A percentile compares a stretch with the other conserved stretches of the same genome.
Evolutionary conservation across 1,140 invertebrate genomes (phyloP).

Genomic region (Drosophila nigromelanica): DNA sequence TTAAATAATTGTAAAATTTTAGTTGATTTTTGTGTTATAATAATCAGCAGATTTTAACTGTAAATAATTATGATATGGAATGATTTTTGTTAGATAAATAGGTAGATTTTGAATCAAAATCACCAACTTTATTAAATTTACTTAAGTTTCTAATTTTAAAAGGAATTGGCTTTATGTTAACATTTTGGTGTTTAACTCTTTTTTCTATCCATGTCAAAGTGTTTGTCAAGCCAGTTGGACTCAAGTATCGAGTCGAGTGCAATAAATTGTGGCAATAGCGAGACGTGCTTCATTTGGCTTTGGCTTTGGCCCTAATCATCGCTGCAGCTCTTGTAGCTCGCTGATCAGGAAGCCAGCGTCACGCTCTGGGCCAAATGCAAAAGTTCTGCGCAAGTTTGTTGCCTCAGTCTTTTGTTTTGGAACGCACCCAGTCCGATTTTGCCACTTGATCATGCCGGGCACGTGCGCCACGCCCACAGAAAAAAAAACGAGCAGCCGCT

Average conservation of each 20-base stretch:
- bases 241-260: neutral
- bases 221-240: neutral
- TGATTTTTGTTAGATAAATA: no score
- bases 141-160: no score
- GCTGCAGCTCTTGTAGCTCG: neutral
- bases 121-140: no score
- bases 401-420: slow-evolving; percentile 57
- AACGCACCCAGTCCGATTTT: slow-evolving; percentile 18
- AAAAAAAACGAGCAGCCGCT: slow-evolving; percentile 4
- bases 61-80: no score
- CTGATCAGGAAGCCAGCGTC: slow-evolving; percentile 10
- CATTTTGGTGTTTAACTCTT: no score
- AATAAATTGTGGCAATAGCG: slow-evolving; percentile 38
- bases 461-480: slow-evolving; percentile 44
- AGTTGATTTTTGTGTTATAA: no score
- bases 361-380: no score
- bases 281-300: slow-evolving; percentile 3
- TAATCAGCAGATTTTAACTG: no score
- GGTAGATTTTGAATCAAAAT: no score
- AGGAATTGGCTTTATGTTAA: no score
- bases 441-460: slow-evolving; percentile 45
- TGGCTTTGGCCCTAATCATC: slow-evolving; percentile 50
- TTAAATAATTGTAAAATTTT: no score
- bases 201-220: neutral
- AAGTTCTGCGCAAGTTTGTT: slow-evolving; percentile 49